Evolutionary conservation across 2,888 invertebrate species (phyloP).

Genomic region (Brachyptera risi): DNA sequence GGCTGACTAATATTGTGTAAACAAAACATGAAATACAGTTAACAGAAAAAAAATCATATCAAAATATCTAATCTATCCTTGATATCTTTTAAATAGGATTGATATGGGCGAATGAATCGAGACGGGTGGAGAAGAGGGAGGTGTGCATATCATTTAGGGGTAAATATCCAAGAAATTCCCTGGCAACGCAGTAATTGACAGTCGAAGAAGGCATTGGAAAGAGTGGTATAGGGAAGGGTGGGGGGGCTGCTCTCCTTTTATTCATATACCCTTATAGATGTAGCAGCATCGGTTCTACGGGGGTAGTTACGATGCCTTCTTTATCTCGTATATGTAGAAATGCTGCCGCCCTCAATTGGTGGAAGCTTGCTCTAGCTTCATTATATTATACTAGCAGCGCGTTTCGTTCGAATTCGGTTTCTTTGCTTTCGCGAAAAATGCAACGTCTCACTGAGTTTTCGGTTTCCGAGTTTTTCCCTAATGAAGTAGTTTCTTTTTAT

Average conservation of each 20-base stretch:
- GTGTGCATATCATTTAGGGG: neutral
- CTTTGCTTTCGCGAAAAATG: conserved; percentile 17
- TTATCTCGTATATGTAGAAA: conserved; percentile 12
- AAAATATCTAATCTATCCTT: too few species aligned
- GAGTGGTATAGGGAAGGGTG: neutral
- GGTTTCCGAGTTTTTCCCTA: conserved; percentile 26
- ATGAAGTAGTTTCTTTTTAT: conserved; percentile 28
- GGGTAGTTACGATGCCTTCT: neutral
- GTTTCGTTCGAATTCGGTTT: conserved; percentile 14
- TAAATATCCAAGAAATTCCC: neutral
- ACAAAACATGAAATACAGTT: too few species aligned
- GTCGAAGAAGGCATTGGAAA: conserved; percentile 20
- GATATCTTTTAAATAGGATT: too few species aligned
- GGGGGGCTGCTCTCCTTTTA: neutral
- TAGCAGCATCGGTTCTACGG: neutral
- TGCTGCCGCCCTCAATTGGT: neutral
- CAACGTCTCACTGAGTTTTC: conserved; percentile 20
- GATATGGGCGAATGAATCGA: too few species aligned
- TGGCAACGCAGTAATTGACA: conserved; percentile 30
- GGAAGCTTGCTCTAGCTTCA: conserved; percentile 17
- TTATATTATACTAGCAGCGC: conserved; percentile 23
- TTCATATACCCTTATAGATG: conserved; percentile 1
- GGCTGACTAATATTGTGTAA: too few species aligned
- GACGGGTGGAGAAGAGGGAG: too few species aligned
- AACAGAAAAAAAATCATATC: too few species aligned